Evolutionary conservation across 2,113 vertebrate species (phyloP).

Genomic region (Anthoscopus minutus): DNA sequence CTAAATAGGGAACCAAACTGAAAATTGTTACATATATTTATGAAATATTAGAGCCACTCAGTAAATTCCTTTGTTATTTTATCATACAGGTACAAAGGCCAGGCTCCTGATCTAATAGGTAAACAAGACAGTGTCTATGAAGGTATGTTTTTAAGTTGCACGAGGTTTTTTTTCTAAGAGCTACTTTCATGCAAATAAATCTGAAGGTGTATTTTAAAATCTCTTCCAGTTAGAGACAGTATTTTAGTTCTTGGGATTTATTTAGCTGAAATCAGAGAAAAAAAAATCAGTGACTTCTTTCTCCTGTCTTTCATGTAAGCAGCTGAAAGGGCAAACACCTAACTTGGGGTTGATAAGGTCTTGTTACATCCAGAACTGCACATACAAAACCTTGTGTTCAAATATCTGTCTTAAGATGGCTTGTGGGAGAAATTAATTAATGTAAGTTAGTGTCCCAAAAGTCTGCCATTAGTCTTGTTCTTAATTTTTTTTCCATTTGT

Average conservation of each 20-base stretch:
- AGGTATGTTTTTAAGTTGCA: constrained; percentile 74
- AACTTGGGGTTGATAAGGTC: background rate
- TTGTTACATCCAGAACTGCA: background rate
- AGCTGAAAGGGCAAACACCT: background rate
- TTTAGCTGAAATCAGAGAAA: background rate
- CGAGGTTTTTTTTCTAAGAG: background rate
- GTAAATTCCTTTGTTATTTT: background rate
- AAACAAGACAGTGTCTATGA: constrained; percentile 98
- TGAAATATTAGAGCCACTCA: background rate
- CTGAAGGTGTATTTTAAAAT: background rate
- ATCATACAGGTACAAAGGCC: constrained; percentile 87
- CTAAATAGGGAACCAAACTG: background rate
- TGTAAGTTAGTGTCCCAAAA: background rate
- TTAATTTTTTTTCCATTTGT: background rate
- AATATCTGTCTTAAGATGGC: background rate
- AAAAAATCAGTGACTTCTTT: background rate
- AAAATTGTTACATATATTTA: background rate
- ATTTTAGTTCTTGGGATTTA: background rate
- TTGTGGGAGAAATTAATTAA: background rate
- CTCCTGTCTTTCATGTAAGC: background rate
- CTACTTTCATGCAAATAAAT: background rate
- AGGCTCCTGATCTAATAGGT: constrained; percentile 94
- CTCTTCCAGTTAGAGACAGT: background rate
- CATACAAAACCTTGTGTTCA: background rate
- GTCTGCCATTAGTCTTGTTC: background rate